Base-by-base conservation (phyloP, 2,888 invertebrate genomes). In the Saturnia japonica region DNA sequence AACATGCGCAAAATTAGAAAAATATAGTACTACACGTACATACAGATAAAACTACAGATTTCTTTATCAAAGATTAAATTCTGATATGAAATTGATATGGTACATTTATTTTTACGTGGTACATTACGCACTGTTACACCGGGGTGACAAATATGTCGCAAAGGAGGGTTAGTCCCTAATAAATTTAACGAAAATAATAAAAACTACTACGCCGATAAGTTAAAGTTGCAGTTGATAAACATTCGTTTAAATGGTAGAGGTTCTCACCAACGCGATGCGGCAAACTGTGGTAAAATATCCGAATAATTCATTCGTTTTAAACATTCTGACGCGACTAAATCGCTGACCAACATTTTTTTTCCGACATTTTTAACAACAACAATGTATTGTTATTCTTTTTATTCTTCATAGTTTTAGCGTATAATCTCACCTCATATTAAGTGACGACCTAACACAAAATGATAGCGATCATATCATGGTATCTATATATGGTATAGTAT, bases 11-110 rank as follows among this genome's bases (percentile, higher is more conserved):
- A n/a, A n/a, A n/a, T n/a, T n/a, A n/a, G n/a, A n/a, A n/a, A n/a
- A n/a, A n/a, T n/a, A n/a, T n/a, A n/a, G n/a, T n/a, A n/a, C n/a
- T n/a, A n/a, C n/a, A n/a, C n/a, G n/a, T n/a, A n/a, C n/a, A n/a
- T 12, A 43, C 14, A 43, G 34, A 34, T 2, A 51, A n/a, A 54
- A 54, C 19, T 28, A 54, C 19, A 54, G 16, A 40, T 40, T 40
- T 19, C 40, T 40, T 64, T 64, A 64, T 64, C n/a, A 40, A 64
- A 64, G 3, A 64, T 64, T 19, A 64, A 64, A 64, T 64, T 64
- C 40, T 64, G 64, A 40, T 14, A 40, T 64, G 1, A n/a, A 40
- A 64, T 64, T 64, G 40, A 40, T 64, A 8, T 40, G 40, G 19
- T 19, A 16, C 64, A 40, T 64, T n/a, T n/a, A n/a, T n/a, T n/a